phyloP scores from a whole-genome alignment of 2,797 vertebrate species.

The Spinus pinus region DNA sequence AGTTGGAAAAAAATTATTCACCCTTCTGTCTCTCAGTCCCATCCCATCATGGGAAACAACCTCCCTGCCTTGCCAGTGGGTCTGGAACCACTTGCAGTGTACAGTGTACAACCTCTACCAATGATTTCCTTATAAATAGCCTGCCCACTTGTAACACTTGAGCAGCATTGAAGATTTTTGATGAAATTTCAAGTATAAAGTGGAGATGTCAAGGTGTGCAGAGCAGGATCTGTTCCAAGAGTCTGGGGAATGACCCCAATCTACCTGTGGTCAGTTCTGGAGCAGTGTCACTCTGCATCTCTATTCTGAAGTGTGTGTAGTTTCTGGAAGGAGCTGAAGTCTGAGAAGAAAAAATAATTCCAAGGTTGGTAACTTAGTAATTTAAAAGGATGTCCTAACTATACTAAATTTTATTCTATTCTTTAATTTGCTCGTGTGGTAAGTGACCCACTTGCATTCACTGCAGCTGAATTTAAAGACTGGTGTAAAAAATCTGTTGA shows the following conservation, averaged over 20 bases:
- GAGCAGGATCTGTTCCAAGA: neutral
- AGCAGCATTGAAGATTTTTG: neutral
- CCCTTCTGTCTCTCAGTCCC: neutral
- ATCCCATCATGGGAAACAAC: neutral
- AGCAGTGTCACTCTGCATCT: neutral
- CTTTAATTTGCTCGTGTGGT: neutral
- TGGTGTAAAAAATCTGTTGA: neutral
- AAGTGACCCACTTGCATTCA: neutral
- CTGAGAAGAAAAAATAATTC: neutral
- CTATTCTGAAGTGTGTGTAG: neutral
- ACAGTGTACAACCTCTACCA: neutral
- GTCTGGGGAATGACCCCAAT: accelerated
- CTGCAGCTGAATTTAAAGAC: neutral
- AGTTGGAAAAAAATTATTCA: neutral
- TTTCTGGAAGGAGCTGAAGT: neutral
- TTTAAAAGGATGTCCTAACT: neutral
- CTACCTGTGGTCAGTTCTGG: neutral
- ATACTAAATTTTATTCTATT: neutral
- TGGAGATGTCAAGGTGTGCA: neutral
- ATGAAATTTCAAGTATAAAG: neutral
- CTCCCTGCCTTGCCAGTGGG: neutral
- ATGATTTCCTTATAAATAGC: neutral
- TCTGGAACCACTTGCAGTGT: neutral
- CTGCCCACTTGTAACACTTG: too few species aligned
- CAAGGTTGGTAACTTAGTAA: neutral